These are phyloP conservation scores for Oikopleura dioica DNA, from an alignment of 23 tunicate genomes.

Conservation along the genomic window DNA sequence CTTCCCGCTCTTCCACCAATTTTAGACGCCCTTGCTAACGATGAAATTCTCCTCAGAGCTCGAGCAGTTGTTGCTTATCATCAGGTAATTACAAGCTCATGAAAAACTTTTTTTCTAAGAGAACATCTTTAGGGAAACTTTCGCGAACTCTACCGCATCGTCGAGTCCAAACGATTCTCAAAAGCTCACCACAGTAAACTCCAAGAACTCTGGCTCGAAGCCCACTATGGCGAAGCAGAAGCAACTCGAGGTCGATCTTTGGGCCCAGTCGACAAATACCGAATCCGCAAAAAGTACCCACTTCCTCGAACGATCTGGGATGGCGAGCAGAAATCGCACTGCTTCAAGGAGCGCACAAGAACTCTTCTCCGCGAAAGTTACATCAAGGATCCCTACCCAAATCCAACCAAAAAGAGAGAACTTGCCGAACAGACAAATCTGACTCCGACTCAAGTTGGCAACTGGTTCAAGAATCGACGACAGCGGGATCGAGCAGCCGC, in stretches of 20 bases:
- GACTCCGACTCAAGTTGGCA: constrained; percentile 94
- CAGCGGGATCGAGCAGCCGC: constrained; percentile 92
- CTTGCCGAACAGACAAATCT: constrained; percentile 64
- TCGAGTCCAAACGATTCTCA: neutral
- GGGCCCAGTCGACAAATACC: constrained; percentile 92
- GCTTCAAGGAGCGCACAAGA: constrained; percentile 81
- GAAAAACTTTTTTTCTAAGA: neutral
- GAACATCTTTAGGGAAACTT: constrained; percentile 3
- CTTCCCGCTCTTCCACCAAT: constrained; percentile 55
- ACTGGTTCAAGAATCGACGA: constrained; percentile 95
- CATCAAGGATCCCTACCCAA: constrained; percentile 63
- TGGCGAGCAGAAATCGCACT: constrained; percentile 91
- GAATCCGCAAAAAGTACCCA: constrained; percentile 89
- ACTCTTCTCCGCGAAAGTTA: constrained; percentile 60
- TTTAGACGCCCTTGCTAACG: constrained; percentile 44
- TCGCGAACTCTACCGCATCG: constrained; percentile 1
- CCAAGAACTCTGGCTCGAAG: constrained; percentile 89
- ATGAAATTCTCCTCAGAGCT: constrained; percentile 50
- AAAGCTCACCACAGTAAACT: neutral
- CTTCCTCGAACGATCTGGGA: constrained; percentile 94
- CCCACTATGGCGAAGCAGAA: constrained; percentile 79
- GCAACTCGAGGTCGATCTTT: constrained; percentile 49
- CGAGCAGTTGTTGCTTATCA: constrained; percentile 70
- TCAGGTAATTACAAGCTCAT: constrained; percentile 23
- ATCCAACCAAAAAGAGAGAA: constrained; percentile 72